Evolutionary conservation across 1,140 invertebrate species (phyloP).

Genomic region (Calycopis cecrops): DNA sequence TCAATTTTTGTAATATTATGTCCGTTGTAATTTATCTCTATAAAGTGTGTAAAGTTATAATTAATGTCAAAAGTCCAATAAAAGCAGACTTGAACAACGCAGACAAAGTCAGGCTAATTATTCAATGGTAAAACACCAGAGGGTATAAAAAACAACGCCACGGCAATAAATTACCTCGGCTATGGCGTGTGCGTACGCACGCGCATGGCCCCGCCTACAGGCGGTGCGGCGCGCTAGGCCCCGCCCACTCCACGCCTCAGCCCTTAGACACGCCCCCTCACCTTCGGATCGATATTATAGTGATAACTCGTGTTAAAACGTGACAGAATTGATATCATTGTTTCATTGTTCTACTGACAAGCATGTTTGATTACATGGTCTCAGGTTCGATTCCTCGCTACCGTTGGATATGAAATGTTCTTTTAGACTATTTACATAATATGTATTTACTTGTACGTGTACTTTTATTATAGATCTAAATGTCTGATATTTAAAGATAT

Average conservation of each 20-base stretch:
- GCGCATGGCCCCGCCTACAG: slow-evolving; percentile 41
- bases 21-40: no score
- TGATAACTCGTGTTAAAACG: neutral
- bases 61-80: no score
- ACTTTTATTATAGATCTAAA: no score
- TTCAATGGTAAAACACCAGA: no score
- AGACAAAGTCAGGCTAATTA: no score
- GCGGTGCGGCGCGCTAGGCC: slow-evolving; percentile 23
- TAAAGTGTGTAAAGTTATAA: no score
- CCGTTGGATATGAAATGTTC: no score
- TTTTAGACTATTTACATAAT: no score
- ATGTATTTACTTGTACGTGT: no score
- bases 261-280: slow-evolving; percentile 30
- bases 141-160: neutral
- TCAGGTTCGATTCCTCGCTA: neutral
- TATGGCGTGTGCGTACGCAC: slow-evolving; percentile 25
- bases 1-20: no score
- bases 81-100: no score
- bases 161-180: neutral
- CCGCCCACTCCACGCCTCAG: slow-evolving; percentile 31
- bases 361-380: neutral
- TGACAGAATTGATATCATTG: neutral
- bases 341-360: neutral
- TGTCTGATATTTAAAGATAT: no score
- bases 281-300: neutral